Evolutionary conservation across 1,140 invertebrate genomes (phyloP), one percentile per base, ranked within the genome.

Genomic region (Cyclargus thomasi): DNA sequence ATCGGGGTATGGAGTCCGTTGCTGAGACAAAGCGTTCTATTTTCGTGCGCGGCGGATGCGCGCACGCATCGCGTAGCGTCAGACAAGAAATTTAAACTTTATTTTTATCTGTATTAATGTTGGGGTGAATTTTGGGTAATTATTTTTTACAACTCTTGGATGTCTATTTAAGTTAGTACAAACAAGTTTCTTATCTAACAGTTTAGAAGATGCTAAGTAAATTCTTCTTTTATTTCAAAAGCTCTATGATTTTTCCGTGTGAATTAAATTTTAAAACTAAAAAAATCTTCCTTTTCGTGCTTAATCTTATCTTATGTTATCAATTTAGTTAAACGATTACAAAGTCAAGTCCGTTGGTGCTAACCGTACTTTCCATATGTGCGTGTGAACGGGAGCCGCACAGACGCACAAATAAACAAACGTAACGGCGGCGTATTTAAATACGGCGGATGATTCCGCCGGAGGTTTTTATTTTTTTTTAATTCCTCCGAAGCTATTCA

Each of bases 401-500:
- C 76, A 72, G 76, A 75, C 74, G 72, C 66, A 79, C 75, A 77
- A 79, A 79, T 77, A 79, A 77, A 79, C 77, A 74, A 55, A 66
- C 53, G 55, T 36, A 65, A 66, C 65, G 57, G 53, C 53, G 53
- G 53, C 65, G 59, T 68, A 69, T 70, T 70, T 69, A 70, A 72
- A 74, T 74, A 74, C 65, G 70, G 70, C 67, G 53, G 65, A 53
- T 53, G 21, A 57, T 57, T 65, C 55, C 18, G 55, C 17, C 20
- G 20, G 55, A 63, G 55, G 55, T 63, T 57, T 47, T 57, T 67
- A 62, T 67, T 20, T 67, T 62, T 70, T 65, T 63, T 35, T 55
- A 66, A 66, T 70, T 70, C 64, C 69, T 63, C 62, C 23, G 23
- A 55, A 18, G 59, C 47, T 59, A 21, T 59, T 59, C 55, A 59